These are phyloP conservation scores for Thermophis baileyi DNA, from an alignment of 2,113 vertebrate species.

Conservation along the genomic window DNA sequence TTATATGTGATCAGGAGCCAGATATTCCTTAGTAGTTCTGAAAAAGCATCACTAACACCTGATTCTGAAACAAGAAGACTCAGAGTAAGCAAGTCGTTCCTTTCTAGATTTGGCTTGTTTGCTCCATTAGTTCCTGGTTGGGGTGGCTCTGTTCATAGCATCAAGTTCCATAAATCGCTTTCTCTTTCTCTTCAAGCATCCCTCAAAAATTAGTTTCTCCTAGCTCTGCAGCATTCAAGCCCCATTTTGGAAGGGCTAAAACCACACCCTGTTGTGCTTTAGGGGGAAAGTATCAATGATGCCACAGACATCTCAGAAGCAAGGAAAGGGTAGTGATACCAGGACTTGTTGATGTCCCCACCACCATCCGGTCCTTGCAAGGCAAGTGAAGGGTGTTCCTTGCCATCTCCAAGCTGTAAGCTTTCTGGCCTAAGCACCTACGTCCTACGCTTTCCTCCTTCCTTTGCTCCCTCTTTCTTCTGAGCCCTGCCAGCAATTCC, in stretches of 20 bases:
- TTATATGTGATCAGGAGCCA: not conserved
- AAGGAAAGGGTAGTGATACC: not conserved
- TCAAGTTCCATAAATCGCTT: not conserved
- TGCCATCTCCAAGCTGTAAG: not conserved
- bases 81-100: not conserved
- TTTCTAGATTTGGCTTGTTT: not conserved
- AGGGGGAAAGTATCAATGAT: not conserved
- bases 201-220: not conserved
- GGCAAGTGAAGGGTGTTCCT: not conserved
- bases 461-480: not conserved
- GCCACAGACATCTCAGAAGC: not conserved
- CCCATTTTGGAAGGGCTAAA: not conserved
- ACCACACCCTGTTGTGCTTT: not conserved
- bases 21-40: not conserved
- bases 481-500: not conserved
- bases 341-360: not conserved
- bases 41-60: not conserved
- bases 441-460: not conserved
- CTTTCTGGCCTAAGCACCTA: not conserved
- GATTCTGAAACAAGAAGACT: not conserved
- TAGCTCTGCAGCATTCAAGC: not conserved
- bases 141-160: not conserved
- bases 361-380: not conserved
- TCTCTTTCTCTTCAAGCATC: not conserved
- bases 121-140: not conserved